Percentiles rank a stretch among this genome's conserved stretches.
These are phyloP conservation scores for Neolamprologus sp. DNA, from an alignment of 2,113 vertebrate species.

Conservation along the genomic window DNA sequence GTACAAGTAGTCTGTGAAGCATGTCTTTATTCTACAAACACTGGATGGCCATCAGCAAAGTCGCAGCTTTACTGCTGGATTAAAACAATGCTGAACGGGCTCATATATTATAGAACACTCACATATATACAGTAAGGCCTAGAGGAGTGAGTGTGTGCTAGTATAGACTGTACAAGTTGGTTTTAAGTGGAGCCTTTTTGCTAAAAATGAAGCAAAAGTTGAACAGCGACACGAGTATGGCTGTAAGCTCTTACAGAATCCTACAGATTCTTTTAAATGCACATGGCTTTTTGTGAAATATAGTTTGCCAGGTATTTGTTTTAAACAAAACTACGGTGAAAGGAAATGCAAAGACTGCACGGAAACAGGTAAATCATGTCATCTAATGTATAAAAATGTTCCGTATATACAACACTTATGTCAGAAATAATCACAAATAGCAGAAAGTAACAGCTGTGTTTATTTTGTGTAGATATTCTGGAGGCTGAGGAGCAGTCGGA, in stretches of 20 bases:
- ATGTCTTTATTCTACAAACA: neutral
- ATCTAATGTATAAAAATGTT: slow-evolving; percentile 38
- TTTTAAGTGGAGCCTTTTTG: slow-evolving; percentile 24
- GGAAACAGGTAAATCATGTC: neutral
- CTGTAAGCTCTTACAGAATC: slow-evolving; percentile 41
- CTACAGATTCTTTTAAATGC: slow-evolving; percentile 24
- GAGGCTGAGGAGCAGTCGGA: neutral
- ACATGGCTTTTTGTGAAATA: slow-evolving; percentile 58
- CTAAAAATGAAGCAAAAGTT: slow-evolving; percentile 9
- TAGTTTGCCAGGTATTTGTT: slow-evolving; percentile 8
- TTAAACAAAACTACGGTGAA: neutral
- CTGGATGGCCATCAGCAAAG: neutral
- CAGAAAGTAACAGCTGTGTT: slow-evolving; percentile 62
- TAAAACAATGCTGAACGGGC: neutral
- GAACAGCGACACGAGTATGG: slow-evolving; percentile 34
- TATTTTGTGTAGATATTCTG: slow-evolving; percentile 46
- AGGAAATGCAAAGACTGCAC: slow-evolving; percentile 4
- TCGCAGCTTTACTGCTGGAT: neutral
- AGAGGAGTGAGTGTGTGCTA: slow-evolving; percentile 53
- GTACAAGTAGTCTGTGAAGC: neutral
- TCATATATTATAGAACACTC: slow-evolving; percentile 43
- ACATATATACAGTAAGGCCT: slow-evolving; percentile 67
- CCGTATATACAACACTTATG: slow-evolving; percentile 49
- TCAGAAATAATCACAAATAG: slow-evolving; percentile 47
- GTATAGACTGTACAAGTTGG: slow-evolving; percentile 46